phyloP scores from a whole-genome alignment of 2,888 invertebrate genomes.

The Frankliniella intonsa region DNA sequence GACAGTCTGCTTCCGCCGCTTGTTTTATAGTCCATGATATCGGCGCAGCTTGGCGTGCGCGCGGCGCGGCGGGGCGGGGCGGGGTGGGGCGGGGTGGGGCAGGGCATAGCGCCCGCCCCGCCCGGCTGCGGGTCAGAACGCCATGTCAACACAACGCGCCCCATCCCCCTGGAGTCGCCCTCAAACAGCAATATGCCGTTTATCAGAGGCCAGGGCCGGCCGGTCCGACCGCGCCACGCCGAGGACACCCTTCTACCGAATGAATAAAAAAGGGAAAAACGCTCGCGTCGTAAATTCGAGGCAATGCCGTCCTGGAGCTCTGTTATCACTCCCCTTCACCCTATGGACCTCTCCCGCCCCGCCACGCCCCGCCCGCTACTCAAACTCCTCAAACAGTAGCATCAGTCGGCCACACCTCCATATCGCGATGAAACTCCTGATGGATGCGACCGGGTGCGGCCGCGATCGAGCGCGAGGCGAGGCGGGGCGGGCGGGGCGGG shows the following conservation, averaged over 20 bases:
- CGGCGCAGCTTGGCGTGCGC: too few species aligned
- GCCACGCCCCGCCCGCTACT: neutral
- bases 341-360: neutral
- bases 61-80: neutral
- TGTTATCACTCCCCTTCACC: conserved; percentile 2
- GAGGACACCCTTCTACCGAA: neutral
- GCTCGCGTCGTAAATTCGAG: neutral
- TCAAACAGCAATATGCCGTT: neutral
- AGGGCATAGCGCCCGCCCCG: neutral
- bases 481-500: neutral
- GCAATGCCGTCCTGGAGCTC: neutral
- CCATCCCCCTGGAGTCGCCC: neutral
- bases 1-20: too few species aligned
- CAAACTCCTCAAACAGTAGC: neutral
- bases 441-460: neutral
- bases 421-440: neutral
- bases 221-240: neutral
- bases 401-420: neutral
- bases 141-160: neutral
- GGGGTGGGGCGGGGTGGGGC: neutral
- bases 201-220: neutral
- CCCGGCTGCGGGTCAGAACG: neutral
- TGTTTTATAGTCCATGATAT: too few species aligned
- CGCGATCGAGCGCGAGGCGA: neutral
- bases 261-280: neutral